Percentiles rank a stretch among this genome's conserved stretches.
Conservation (phyloP, 2,888 invertebrate species). For the Griposia aprilina region DNA sequence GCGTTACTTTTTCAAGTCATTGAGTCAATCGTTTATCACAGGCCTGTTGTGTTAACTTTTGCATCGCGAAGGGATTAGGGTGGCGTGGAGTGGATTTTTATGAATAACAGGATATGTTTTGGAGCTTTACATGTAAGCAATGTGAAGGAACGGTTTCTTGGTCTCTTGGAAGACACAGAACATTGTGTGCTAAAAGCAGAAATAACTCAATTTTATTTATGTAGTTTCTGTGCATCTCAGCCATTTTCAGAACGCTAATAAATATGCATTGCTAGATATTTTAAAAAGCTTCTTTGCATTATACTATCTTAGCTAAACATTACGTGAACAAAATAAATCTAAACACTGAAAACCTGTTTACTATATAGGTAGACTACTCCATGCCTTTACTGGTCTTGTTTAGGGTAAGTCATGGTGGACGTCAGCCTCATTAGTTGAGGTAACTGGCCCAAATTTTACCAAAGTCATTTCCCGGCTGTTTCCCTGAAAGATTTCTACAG, state of each 20-base stretch:
- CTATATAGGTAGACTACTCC: slow-evolving; percentile 63
- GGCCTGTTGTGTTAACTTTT: slow-evolving; percentile 89
- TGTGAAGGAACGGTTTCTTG: too few species aligned
- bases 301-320: background rate
- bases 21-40: slow-evolving; percentile 90
- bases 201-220: background rate
- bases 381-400: slow-evolving; percentile 77
- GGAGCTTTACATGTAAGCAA: background rate
- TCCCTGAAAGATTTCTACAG: slow-evolving; percentile 78
- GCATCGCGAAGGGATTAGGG: slow-evolving; percentile 71
- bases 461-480: slow-evolving; percentile 84
- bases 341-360: background rate
- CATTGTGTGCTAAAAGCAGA: background rate
- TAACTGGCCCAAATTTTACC: slow-evolving; percentile 86
- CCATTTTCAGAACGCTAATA: background rate
- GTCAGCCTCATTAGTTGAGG: slow-evolving; percentile 88
- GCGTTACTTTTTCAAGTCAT: slow-evolving; percentile 90
- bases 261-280: background rate
- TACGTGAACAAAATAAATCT: background rate
- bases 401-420: slow-evolving; percentile 85
- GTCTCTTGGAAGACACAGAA: background rate
- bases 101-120: background rate
- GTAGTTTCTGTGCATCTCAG: background rate
- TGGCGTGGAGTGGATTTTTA: slow-evolving; percentile 70
- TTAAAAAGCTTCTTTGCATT: background rate